Conservation (phyloP, 2,113 vertebrate species). For the Pimephales promelas region DNA sequence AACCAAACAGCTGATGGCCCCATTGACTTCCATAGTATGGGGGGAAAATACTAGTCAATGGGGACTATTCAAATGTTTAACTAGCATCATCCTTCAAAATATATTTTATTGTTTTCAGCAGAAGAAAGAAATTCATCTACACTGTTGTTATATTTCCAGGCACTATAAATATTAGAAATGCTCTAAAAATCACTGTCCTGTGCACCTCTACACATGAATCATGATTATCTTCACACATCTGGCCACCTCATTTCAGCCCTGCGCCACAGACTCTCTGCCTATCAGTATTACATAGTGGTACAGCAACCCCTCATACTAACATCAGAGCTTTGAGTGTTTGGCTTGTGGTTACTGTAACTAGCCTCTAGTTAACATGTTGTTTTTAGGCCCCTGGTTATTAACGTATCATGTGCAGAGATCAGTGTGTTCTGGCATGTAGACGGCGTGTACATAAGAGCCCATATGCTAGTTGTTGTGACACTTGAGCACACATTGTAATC, state of each 20-base stretch:
- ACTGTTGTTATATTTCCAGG: background rate
- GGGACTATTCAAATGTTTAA: no score
- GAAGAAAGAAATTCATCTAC: background rate
- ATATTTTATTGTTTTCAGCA: no score
- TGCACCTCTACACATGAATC: background rate
- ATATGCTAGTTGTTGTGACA: slow-evolving; percentile 16
- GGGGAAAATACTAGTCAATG: no score
- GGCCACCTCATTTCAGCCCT: slow-evolving; percentile 9
- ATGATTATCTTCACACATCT: background rate
- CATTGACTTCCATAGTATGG: no score
- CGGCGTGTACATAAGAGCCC: background rate
- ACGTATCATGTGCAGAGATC: slow-evolving; percentile 17
- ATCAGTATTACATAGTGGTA: background rate
- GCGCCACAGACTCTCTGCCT: background rate
- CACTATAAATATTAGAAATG: background rate
- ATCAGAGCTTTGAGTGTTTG: slow-evolving; percentile 10
- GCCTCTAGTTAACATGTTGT: slow-evolving; percentile 45
- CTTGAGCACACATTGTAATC: background rate
- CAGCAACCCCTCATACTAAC: background rate
- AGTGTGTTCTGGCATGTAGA: background rate
- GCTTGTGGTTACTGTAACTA: slow-evolving; percentile 36
- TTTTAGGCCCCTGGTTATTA: slow-evolving; percentile 50
- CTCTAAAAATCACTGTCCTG: background rate
- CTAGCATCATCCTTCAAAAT: no score
- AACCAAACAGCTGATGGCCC: no score